A percentile compares a stretch with the other conserved stretches of the same genome.
phyloP scores from a whole-genome alignment of 2,797 vertebrate species.

The Epinephelus awoara region DNA sequence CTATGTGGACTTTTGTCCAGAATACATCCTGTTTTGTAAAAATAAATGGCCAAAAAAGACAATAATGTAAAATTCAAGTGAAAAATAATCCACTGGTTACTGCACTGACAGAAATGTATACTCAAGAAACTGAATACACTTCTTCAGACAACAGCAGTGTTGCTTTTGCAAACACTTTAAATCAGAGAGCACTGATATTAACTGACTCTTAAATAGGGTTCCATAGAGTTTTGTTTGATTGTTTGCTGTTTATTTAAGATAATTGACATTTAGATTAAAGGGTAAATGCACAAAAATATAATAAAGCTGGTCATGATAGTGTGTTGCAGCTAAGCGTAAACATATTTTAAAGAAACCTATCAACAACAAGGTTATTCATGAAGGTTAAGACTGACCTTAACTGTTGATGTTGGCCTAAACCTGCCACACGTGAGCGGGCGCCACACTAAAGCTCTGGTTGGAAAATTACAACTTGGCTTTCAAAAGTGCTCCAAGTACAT shows the following conservation, averaged over 20 bases:
- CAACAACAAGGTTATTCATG: neutral
- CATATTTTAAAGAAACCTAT: neutral
- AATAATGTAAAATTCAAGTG: neutral
- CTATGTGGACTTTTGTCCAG: neutral
- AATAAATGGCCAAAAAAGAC: neutral
- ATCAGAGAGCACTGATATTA: neutral
- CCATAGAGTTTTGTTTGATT: neutral
- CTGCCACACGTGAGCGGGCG: neutral
- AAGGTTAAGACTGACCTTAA: neutral
- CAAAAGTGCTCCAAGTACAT: slow-evolving; percentile 1
- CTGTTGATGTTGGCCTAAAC: slow-evolving; percentile 1
- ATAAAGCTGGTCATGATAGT: too few relatives aligned
- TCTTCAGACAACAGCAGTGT: neutral
- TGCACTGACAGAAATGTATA: neutral
- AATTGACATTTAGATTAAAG: neutral
- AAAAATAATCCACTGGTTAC: neutral
- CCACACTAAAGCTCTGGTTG: neutral
- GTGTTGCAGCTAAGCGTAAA: neutral
- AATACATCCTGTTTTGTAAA: too few relatives aligned
- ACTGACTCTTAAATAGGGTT: neutral
- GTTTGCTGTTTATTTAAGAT: neutral
- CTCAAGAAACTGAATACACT: neutral
- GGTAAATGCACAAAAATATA: neutral
- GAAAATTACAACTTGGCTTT: neutral
- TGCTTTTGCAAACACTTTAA: neutral